Percentiles rank a stretch among this genome's conserved stretches.
These are phyloP conservation scores for Anableps anableps DNA, from an alignment of 2,797 vertebrate genomes.

Conservation along the genomic window DNA sequence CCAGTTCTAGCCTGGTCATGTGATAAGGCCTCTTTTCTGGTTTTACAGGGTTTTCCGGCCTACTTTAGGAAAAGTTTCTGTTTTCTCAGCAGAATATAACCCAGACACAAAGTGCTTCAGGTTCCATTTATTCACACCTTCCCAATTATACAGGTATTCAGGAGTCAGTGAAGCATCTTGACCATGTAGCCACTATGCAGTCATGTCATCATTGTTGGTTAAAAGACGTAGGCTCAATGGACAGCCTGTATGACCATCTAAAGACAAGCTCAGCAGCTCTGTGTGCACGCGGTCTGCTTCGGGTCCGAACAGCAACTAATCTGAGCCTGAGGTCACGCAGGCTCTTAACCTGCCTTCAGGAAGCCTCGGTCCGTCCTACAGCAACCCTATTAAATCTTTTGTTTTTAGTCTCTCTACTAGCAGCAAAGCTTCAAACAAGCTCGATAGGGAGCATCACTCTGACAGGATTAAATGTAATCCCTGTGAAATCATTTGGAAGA, in stretches of 20 bases:
- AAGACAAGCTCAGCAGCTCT: background rate
- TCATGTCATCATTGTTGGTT: background rate
- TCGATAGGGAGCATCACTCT: slow-evolving; percentile 20
- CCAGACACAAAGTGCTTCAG: slow-evolving; percentile 15
- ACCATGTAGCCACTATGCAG: background rate
- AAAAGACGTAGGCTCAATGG: background rate
- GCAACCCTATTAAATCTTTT: slow-evolving; percentile 33
- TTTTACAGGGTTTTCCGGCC: background rate
- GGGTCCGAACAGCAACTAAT: slow-evolving; percentile 12
- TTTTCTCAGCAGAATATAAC: slow-evolving; percentile 23
- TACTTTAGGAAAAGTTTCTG: background rate
- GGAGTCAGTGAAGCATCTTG: background rate
- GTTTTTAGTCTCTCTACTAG: slow-evolving; percentile 31
- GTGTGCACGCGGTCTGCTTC: background rate
- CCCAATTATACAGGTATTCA: background rate
- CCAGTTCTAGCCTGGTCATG: background rate
- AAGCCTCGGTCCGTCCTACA: slow-evolving; percentile 12
- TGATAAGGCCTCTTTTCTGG: background rate
- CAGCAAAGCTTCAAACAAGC: slow-evolving; percentile 45
- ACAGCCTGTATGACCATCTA: fast-evolving
- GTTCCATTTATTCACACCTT: background rate
- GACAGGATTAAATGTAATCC: slow-evolving; percentile 45
- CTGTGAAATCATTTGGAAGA: slow-evolving; percentile 37
- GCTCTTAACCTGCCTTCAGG: slow-evolving; percentile 57
- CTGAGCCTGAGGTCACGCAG: slow-evolving; percentile 18